Percentiles rank a stretch among this genome's conserved stretches.
phyloP scores from a whole-genome alignment of 2,113 vertebrate species.

The Turdus rufiventris region DNA sequence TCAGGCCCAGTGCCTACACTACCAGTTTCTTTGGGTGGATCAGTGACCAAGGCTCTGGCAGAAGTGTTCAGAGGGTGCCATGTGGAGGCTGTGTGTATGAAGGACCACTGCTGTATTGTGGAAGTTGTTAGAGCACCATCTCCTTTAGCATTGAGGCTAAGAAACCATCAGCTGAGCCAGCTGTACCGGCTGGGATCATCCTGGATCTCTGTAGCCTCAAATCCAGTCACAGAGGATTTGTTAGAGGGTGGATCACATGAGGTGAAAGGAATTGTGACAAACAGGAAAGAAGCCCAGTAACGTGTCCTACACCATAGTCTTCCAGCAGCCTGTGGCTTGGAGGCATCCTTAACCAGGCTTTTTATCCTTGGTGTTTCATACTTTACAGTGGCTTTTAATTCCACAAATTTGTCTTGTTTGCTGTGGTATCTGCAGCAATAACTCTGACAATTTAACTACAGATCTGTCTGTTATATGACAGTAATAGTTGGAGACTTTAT shows the following conservation, averaged over 20 bases:
- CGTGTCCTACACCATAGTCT: rapidly evolving
- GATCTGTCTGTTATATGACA: background rate
- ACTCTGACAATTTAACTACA: background rate
- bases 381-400: background rate
- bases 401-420: background rate
- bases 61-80: background rate
- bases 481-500: background rate
- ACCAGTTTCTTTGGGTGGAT: background rate
- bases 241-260: background rate
- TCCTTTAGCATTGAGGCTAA: background rate
- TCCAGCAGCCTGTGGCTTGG: background rate
- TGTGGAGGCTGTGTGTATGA: background rate
- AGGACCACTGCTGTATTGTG: background rate
- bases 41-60: rapidly evolving
- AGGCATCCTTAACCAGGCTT: background rate
- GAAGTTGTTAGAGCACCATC: background rate
- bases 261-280: background rate
- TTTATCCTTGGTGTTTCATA: background rate
- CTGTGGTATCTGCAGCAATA: background rate
- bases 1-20: background rate
- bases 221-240: background rate
- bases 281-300: background rate
- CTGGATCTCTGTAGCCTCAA: background rate
- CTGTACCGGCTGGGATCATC: background rate
- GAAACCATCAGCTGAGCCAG: background rate